Evolutionary conservation across 2,113 vertebrate genomes (phyloP).

Genomic region (Hassar affinis): DNA sequence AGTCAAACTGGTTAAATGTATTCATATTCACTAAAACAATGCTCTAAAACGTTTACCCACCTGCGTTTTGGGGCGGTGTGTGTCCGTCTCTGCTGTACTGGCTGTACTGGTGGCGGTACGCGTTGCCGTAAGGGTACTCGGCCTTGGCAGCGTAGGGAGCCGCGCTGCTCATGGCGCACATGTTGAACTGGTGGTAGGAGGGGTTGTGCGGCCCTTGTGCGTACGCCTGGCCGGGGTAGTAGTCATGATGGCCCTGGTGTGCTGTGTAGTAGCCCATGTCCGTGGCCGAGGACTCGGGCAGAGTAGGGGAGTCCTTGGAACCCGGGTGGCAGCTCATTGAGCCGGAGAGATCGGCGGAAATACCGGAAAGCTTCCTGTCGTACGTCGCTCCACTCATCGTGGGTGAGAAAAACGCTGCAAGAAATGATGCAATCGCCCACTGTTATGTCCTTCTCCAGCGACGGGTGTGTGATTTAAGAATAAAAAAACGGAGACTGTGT

Average conservation of each 20-base stretch:
- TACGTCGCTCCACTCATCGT: conserved; percentile 90
- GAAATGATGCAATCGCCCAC: conserved; percentile 55
- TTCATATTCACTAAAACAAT: background rate
- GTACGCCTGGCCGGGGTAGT: conserved; percentile 82
- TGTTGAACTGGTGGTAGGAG: conserved; percentile 90
- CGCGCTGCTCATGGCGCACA: conserved; percentile 82
- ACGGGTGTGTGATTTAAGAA: conserved; percentile 22
- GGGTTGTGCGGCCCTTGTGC: conserved; percentile 78
- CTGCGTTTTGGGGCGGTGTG: conserved; percentile 84
- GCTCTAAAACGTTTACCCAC: conserved; percentile 65
- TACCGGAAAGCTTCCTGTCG: conserved; percentile 92
- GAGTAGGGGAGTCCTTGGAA: conserved; percentile 94
- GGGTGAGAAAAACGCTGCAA: conserved; percentile 41
- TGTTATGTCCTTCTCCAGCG: conserved; percentile 38
- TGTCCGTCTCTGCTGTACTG: conserved; percentile 90
- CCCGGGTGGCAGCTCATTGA: conserved; percentile 92
- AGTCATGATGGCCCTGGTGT: conserved; percentile 84
- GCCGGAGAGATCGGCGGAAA: conserved; percentile 91
- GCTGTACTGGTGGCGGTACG: conserved; percentile 89
- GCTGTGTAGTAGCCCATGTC: conserved; percentile 93
- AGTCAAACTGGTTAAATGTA: background rate
- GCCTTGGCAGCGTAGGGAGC: conserved; percentile 90
- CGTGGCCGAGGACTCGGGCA: conserved; percentile 93
- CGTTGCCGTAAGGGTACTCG: conserved; percentile 87
- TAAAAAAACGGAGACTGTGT: conserved; percentile 14